phyloP scores from a whole-genome alignment of 2,113 vertebrate species.

The Hystrix cristata region DNA sequence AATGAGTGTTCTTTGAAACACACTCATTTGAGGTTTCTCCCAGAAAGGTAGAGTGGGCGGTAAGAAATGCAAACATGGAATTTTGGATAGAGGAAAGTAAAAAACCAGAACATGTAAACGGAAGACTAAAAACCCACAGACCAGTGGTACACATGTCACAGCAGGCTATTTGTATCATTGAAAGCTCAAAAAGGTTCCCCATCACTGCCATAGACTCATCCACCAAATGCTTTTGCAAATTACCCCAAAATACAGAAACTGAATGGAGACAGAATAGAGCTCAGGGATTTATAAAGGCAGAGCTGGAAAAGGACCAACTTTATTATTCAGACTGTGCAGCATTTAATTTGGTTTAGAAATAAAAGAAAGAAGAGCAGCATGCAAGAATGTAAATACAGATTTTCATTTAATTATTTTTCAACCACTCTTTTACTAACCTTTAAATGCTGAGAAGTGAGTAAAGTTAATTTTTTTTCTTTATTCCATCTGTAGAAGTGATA shows the following conservation, averaged over 20 bases:
- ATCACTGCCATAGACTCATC: not conserved
- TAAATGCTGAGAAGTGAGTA: not conserved
- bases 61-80: not conserved
- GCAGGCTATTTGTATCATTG: not conserved
- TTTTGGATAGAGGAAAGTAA: not conserved
- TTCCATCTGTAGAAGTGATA: not conserved
- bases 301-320: not conserved
- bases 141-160: not conserved
- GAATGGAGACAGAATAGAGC: not conserved
- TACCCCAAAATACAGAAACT: not conserved
- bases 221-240: not conserved
- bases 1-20: not conserved
- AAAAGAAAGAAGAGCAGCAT: not conserved
- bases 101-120: not conserved
- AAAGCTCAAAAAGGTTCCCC: not conserved
- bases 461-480: not conserved
- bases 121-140: not conserved
- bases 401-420: slow-evolving; percentile 20
- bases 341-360: slow-evolving; percentile 32
- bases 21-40: slow-evolving; percentile 31
- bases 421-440: not conserved
- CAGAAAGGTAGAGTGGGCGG: not conserved
- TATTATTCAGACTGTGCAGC: not conserved
- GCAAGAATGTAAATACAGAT: not conserved
- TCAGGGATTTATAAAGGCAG: not conserved